phyloP scores from a whole-genome alignment of 2,888 invertebrate species.

The Ophion costatus region DNA sequence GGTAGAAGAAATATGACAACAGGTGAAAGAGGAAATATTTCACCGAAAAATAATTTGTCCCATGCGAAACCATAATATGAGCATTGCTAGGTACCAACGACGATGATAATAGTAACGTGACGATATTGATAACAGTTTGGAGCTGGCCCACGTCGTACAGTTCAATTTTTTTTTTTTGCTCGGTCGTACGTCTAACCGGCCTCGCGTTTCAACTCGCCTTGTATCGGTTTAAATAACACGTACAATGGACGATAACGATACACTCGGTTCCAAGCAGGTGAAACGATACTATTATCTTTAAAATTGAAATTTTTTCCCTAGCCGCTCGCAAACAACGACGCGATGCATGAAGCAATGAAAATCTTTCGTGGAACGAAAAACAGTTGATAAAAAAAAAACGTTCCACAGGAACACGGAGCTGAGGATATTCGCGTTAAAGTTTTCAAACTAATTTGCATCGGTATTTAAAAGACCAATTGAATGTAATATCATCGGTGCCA shows the following conservation, averaged over 20 bases:
- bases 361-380: no score
- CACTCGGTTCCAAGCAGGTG: no score
- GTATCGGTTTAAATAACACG: conserved; percentile 5
- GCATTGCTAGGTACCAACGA: neutral
- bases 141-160: neutral
- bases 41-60: neutral
- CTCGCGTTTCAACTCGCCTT: conserved; percentile 8
- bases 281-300: no score
- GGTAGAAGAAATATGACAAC: conserved; percentile 5
- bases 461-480: no score
- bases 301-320: no score
- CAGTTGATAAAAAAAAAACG: neutral
- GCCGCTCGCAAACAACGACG: no score
- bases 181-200: conserved; percentile 24
- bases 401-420: no score
- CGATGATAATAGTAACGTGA: neutral
- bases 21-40: neutral
- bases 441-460: no score
- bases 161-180: conserved; percentile 8
- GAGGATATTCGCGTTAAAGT: no score
- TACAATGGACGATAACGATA: neutral
- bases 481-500: no score
- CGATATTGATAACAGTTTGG: conserved; percentile 12
- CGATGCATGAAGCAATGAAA: no score
- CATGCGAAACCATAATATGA: neutral